Conservation (phyloP, 2,888 invertebrate species). For the Cheilosia grossa region DNA sequence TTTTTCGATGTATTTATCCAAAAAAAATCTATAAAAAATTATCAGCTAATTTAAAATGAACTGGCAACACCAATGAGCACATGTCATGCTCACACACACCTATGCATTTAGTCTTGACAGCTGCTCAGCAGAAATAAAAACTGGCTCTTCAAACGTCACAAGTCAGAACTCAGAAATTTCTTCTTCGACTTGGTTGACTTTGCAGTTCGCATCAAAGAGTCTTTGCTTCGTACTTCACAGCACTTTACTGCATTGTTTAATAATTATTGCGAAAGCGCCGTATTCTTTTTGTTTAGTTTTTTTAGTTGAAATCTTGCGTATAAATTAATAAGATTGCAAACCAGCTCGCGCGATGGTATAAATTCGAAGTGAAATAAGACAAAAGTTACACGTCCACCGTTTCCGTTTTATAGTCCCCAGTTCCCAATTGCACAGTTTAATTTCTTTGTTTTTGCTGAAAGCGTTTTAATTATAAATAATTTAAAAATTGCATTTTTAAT, state of each 20-base stretch:
- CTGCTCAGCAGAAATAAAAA: background rate
- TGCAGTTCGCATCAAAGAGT: background rate
- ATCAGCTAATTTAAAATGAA: no score
- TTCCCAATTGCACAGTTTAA: no score
- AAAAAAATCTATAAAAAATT: no score
- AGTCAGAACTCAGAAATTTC: no score
- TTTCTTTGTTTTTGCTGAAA: background rate
- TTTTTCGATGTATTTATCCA: no score
- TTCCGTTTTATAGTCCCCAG: background rate
- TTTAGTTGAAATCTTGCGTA: background rate
- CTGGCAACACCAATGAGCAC: slow-evolving; percentile 2
- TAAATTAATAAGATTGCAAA: background rate
- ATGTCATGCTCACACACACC: background rate
- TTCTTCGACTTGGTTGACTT: background rate
- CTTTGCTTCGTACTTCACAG: background rate
- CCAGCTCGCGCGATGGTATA: background rate
- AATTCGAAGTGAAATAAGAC: background rate
- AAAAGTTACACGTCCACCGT: background rate
- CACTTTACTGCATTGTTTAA: background rate
- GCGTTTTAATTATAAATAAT: no score
- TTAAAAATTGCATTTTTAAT: no score
- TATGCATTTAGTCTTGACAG: background rate
- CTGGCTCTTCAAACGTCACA: background rate
- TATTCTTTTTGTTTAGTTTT: background rate
- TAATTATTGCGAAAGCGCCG: background rate